These are phyloP conservation scores for Peromyscus aztecus DNA, from an alignment of 2,797 vertebrate species.

Conservation along the genomic window DNA sequence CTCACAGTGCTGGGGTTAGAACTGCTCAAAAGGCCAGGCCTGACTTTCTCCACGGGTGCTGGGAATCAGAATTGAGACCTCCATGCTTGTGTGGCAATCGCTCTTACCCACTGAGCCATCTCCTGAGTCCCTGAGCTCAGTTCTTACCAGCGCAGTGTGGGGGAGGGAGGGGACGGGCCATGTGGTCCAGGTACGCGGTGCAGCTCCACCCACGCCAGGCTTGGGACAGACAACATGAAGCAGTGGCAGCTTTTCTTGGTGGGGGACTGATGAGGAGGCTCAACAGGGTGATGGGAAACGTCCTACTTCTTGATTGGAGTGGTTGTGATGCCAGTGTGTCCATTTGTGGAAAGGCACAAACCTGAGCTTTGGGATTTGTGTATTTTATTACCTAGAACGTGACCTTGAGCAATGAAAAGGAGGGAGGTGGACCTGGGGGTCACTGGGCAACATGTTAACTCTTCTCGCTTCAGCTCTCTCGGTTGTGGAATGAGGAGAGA, in stretches of 20 bases:
- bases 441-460: background rate
- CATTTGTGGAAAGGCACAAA: background rate
- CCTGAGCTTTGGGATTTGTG: background rate
- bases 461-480: background rate
- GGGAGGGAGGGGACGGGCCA: too few species aligned
- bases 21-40: background rate
- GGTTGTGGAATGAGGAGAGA: background rate
- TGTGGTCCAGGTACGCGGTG: rapidly evolving
- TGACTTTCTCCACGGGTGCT: background rate
- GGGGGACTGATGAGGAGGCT: background rate
- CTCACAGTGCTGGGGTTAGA: background rate
- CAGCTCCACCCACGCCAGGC: background rate
- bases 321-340: background rate
- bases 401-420: background rate
- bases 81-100: background rate
- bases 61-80: background rate
- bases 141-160: background rate
- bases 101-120: background rate
- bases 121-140: background rate
- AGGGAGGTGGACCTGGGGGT: background rate
- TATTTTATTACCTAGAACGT: background rate
- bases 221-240: background rate
- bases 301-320: background rate
- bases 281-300: background rate
- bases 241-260: background rate